Evolutionary conservation across 2,888 invertebrate species (phyloP), one percentile per base, ranked within the genome.

Genomic region (Meganola albula): DNA sequence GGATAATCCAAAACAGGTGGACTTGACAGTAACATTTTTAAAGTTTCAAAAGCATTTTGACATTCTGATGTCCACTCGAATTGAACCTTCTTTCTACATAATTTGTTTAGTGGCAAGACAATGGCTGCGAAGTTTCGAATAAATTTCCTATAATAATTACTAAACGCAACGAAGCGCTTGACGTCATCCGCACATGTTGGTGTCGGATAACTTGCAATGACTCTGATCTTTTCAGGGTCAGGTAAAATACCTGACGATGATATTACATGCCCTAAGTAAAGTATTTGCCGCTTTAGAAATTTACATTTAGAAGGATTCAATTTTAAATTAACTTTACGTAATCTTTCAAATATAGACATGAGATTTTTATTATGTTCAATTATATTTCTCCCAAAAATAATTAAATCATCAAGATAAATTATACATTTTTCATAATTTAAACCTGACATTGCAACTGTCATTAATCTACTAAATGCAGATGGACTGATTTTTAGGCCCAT

Each of bases 401-500:
- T 12, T 16, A 32, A 11, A 21, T 32, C 26, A 12, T 32, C 32
- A 3, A n/a, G 10, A 11, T 32, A 32, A 10, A 27, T 13, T 2
- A 32, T 4, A 14, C 26, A 26, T 21, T 27, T 32, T 10, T 32
- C 32, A 7, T 27, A 27, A 12, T n/a, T 22, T 2, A 26, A 12
- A 3, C 31, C 31, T 4, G 26, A 21, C 13, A 31, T 31, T n/a
- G 26, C 31, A 20, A 16, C n/a, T 12, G 31, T 31, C 24, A 31
- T 25, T 18, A 20, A 13, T 21, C 25, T 20, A 2, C 18, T 20
- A 26, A 31, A 31, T n/a, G 14, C 12, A 12, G 9, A 24, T 10
- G 31, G 31, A 13, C 31, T 31, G 13, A 21, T 11, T 8, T 31
- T 31, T 3, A 31, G 20, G 11, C 31, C 25, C 31, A 31, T 31